Percentiles rank a stretch among this genome's conserved stretches.
Evolutionary conservation across 2,113 vertebrate genomes (phyloP).

Genomic region (Mastomys coucha): DNA sequence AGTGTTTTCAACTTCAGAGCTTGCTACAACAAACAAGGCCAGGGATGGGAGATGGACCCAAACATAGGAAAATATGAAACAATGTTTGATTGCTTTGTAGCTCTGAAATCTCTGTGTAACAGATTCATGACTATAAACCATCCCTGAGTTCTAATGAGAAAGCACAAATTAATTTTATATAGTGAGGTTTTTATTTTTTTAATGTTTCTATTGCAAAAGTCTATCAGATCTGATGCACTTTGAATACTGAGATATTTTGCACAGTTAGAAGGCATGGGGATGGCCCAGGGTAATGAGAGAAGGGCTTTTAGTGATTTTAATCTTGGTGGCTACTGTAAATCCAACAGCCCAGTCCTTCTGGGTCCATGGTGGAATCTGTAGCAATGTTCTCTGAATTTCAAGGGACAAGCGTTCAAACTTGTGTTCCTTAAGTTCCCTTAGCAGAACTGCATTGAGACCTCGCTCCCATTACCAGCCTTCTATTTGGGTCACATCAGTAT

Average conservation of each 20-base stretch:
- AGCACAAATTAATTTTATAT: slow-evolving; percentile 89
- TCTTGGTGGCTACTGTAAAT: neutral
- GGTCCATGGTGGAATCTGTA: neutral
- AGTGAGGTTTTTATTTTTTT: slow-evolving; percentile 84
- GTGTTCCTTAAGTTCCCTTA: neutral
- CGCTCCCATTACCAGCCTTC: neutral
- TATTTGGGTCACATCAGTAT: slow-evolving; percentile 82
- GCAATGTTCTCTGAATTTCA: neutral
- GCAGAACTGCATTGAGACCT: slow-evolving; percentile 29
- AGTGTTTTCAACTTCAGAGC: slow-evolving; percentile 67
- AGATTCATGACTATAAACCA: slow-evolving; percentile 77
- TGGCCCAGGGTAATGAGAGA: slow-evolving; percentile 43
- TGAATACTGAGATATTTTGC: slow-evolving; percentile 85
- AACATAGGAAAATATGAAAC: slow-evolving; percentile 47
- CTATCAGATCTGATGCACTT: slow-evolving; percentile 82
- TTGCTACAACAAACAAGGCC: slow-evolving; percentile 46
- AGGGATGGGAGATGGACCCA: slow-evolving; percentile 58
- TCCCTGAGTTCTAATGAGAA: slow-evolving; percentile 83
- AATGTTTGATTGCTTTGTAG: slow-evolving; percentile 69
- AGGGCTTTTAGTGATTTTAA: slow-evolving; percentile 50
- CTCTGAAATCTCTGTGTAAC: slow-evolving; percentile 74
- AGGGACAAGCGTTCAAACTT: neutral
- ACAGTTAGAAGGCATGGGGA: slow-evolving; percentile 49
- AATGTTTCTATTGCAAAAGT: slow-evolving; percentile 84
- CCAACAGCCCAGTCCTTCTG: neutral